phyloP scores from a whole-genome alignment of 2,888 invertebrate genomes.

The Cordilura impudica region DNA sequence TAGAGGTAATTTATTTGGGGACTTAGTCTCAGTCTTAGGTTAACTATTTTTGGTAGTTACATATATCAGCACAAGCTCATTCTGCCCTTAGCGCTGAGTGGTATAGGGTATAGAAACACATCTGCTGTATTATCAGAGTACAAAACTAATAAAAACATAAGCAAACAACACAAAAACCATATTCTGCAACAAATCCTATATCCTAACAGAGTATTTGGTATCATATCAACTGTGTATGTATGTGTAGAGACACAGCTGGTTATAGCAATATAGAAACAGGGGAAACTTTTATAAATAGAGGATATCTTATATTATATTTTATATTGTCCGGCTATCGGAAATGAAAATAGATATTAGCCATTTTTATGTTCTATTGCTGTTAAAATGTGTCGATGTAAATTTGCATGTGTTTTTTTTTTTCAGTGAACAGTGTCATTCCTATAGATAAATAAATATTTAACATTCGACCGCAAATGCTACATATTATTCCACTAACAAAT shows the following conservation, averaged over 20 bases:
- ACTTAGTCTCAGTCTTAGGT: too few relatives aligned
- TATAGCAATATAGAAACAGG: neutral
- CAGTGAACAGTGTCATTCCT: slow-evolving; percentile 7
- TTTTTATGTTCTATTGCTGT: neutral
- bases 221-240: neutral
- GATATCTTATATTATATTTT: neutral
- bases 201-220: slow-evolving; percentile 6
- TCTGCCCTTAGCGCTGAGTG: too few relatives aligned
- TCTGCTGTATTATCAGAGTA: neutral
- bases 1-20: too few relatives aligned
- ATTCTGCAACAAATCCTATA: slow-evolving; percentile 5
- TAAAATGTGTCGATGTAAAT: neutral
- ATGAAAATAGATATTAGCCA: neutral
- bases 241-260: neutral
- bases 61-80: too few relatives aligned
- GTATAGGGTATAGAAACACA: too few relatives aligned
- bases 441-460: slow-evolving; percentile 55
- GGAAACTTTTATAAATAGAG: neutral
- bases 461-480: slow-evolving; percentile 54
- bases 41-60: too few relatives aligned
- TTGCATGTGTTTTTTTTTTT: neutral
- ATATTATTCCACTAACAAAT: slow-evolving; percentile 45
- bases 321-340: neutral
- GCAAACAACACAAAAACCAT: neutral
- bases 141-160: neutral